Conservation (phyloP, 2,113 vertebrate genomes). For the Datnioides undecimradiatus region DNA sequence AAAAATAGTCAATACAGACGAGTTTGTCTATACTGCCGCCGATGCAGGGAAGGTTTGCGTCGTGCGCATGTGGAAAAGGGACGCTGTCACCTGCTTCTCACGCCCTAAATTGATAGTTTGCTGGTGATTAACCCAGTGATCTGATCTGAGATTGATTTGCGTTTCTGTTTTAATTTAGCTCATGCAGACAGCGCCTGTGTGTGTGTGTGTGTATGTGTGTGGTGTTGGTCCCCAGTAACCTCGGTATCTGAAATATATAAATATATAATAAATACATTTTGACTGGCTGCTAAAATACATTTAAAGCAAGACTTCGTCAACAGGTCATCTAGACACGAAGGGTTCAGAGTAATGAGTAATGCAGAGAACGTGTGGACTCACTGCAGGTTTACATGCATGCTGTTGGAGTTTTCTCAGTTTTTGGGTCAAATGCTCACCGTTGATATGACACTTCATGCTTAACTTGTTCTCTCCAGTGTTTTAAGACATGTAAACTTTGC, state of each 20-base stretch:
- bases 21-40: not conserved
- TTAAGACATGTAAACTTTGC: not conserved
- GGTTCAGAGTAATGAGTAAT: not conserved
- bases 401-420: no score
- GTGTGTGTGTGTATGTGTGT: not conserved
- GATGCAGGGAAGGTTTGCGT: not conserved
- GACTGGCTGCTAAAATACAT: not conserved
- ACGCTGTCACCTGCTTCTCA: not conserved
- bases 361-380: not conserved
- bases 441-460: not conserved
- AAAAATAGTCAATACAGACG: slow-evolving; percentile 4
- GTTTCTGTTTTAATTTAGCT: not conserved
- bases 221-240: not conserved
- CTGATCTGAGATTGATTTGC: not conserved
- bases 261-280: no score
- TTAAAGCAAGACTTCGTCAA: not conserved
- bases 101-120: not conserved
- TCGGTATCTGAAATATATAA: slow-evolving; percentile 5
- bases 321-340: not conserved
- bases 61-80: not conserved
- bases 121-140: slow-evolving; percentile 11
- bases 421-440: no score
- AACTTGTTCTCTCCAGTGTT: not conserved
- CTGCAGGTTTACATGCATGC: no score
- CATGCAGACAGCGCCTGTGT: not conserved